Conservation (phyloP, 2,113 vertebrate species). For the Ammodytes dubius region DNA sequence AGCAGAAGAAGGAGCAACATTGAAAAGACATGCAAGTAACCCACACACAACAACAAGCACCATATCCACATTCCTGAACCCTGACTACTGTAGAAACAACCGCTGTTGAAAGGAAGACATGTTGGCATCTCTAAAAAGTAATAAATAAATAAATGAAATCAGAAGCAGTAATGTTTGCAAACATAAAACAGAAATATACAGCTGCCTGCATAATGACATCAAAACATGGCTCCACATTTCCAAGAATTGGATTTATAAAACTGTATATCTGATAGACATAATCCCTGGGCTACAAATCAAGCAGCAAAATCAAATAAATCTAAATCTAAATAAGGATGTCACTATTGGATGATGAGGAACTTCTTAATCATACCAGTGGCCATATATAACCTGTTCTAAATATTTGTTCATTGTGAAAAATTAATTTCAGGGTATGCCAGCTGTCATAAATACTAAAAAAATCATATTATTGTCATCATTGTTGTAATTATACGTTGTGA, state of each 20-base stretch:
- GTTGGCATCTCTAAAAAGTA: not conserved
- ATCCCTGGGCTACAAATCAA: not conserved
- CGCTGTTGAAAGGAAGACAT: not conserved
- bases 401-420: too few relatives aligned
- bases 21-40: constrained; percentile 34
- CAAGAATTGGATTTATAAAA: not conserved
- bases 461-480: not conserved
- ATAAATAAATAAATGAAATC: not conserved
- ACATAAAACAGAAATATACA: not conserved
- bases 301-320: too few relatives aligned
- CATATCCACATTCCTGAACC: not conserved
- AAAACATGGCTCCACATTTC: not conserved
- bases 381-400: too few relatives aligned
- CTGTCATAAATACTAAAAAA: too few relatives aligned
- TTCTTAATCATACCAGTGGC: too few relatives aligned
- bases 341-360: too few relatives aligned
- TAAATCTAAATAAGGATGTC: too few relatives aligned
- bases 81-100: not conserved
- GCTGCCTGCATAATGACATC: not conserved
- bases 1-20: constrained; percentile 25
- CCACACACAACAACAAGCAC: not conserved
- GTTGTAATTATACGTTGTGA: not conserved
- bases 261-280: not conserved
- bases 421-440: too few relatives aligned
- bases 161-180: not conserved